Base-by-base conservation (phyloP, 1,140 invertebrate genomes). In the Dreissena rostriformis region DNA sequence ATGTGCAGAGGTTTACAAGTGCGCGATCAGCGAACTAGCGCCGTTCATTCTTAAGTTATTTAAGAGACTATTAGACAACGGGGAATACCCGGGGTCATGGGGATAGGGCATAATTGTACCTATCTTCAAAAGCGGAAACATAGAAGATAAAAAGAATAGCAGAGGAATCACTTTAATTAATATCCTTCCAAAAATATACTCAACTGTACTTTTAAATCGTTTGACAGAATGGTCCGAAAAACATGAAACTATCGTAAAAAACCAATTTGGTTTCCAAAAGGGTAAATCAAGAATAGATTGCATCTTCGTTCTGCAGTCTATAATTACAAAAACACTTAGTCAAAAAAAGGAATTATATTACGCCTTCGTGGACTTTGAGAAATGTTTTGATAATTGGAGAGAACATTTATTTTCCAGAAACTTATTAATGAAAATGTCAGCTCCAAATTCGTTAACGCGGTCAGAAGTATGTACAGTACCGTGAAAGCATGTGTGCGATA, bases 371-470 rank as follows among this genome's bases (percentile, higher is more conserved):
- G 75, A 78, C 14, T 78, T 66, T 29, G 57, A 76, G 39, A 76
- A 76, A 76, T 79, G 39, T 55, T 76, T 76, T 65, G 74, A 76
- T 39, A 61, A 28, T 63, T 76, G n/a, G 55, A 76, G 26, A 26
- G 61, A 65, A 63, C n/a, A 15, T 76, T 63, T 65, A n/a, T 76
- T n/a, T 76, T 14, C 14, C 22, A 19, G 2, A 65, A 77, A 22
- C 22, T 76, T n/a, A n/a, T n/a, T n/a, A n/a, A n/a, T n/a, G n/a
- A n/a, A n/a, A n/a, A n/a, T n/a, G n/a, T n/a, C n/a, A n/a, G n/a
- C n/a, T n/a, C n/a, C n/a, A n/a, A n/a, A n/a, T n/a, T 76, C 39
- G 29, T 76, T 49, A 63, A 6, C 8, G 61, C 55, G 7, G 7
- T 65, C 26, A 12, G 49, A 65, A 14, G 4, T 65, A 76, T 76